phyloP scores from a whole-genome alignment of 2,797 vertebrate genomes.

The Eptatretus atami region DNA sequence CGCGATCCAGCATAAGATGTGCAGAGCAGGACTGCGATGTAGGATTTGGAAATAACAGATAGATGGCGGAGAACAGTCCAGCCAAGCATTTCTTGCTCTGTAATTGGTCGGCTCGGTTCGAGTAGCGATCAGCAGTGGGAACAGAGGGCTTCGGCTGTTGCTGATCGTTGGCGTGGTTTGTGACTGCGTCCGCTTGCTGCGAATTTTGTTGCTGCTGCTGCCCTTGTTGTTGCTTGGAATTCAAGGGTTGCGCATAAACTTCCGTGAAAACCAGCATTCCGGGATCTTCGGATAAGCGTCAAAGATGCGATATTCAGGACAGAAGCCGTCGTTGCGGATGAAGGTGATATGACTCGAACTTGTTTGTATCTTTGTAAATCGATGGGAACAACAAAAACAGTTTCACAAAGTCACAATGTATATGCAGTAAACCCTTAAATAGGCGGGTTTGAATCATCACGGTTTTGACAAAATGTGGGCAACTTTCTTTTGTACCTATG shows the following conservation, averaged over 20 bases:
- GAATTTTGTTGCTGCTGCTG: background rate
- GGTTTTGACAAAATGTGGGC: too few relatives aligned
- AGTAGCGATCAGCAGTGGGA: constrained; percentile 68
- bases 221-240: background rate
- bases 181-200: too few relatives aligned
- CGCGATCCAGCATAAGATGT: constrained; percentile 92
- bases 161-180: constrained; percentile 20
- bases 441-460: too few relatives aligned
- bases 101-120: constrained; percentile 79
- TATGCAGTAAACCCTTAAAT: too few relatives aligned
- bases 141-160: constrained; percentile 58
- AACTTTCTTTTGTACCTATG: too few relatives aligned
- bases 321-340: constrained; percentile 12
- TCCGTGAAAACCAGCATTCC: constrained; percentile 21
- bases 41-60: too few relatives aligned
- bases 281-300: constrained; percentile 46
- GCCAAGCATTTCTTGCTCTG: constrained; percentile 89
- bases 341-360: too few relatives aligned
- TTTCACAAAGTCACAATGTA: too few relatives aligned
- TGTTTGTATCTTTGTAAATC: too few relatives aligned
- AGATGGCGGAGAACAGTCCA: constrained; percentile 46
- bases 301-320: constrained; percentile 73
- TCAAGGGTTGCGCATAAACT: background rate
- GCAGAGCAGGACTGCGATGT: constrained; percentile 59
- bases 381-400: too few relatives aligned